Evolutionary conservation across 2,797 vertebrate species (phyloP).

Genomic region (Pitangus sulphuratus): DNA sequence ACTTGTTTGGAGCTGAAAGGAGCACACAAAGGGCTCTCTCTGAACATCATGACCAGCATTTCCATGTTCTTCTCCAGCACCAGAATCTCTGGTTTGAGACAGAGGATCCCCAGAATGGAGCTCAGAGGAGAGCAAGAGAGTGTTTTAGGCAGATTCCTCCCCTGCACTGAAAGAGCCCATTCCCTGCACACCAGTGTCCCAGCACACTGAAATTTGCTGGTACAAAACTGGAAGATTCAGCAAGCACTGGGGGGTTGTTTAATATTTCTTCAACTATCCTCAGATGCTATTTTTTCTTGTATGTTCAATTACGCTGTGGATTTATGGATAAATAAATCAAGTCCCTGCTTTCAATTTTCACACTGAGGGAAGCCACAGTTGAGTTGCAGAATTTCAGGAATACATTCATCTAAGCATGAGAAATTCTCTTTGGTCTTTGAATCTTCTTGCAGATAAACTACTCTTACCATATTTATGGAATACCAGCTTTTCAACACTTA

Average conservation of each 20-base stretch:
- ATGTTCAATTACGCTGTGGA: conserved; percentile 42
- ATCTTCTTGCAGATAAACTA: conserved; percentile 44
- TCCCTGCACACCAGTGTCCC: not conserved
- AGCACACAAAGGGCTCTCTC: not conserved
- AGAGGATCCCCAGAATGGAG: not conserved
- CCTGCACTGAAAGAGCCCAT: not conserved
- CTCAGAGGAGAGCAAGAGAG: not conserved
- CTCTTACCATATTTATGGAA: conserved; percentile 35
- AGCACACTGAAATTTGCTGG: not conserved
- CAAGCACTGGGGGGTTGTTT: conserved; percentile 24
- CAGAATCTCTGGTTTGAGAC: not conserved
- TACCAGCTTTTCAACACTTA: conserved; percentile 46
- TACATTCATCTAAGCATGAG: conserved; percentile 6
- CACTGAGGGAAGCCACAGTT: not conserved
- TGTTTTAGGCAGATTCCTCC: not conserved
- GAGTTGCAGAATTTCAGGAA: conserved; percentile 41
- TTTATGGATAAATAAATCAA: conserved; percentile 66
- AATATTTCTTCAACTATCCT: conserved; percentile 34
- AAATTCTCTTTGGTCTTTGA: conserved; percentile 48
- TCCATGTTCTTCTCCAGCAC: not conserved
- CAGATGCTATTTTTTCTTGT: not conserved
- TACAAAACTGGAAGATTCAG: conserved; percentile 36
- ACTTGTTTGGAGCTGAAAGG: not conserved
- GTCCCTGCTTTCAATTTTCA: conserved; percentile 11
- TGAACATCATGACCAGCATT: not conserved